Percentiles rank a stretch among this genome's conserved stretches.
Evolutionary conservation across 1,140 invertebrate species (phyloP).

Genomic region (Gryon sp.): DNA sequence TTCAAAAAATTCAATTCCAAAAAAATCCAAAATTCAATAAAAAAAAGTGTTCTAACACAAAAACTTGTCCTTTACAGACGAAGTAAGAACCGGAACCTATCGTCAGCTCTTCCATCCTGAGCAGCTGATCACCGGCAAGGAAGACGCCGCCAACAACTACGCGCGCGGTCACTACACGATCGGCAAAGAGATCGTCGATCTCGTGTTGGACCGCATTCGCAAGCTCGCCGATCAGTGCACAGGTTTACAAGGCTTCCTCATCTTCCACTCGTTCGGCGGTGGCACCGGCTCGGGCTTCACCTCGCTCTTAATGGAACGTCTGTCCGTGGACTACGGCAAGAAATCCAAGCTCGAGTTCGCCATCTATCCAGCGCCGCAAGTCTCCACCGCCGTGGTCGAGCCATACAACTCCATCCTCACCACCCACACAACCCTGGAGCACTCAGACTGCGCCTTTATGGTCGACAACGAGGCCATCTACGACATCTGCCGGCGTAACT

Average conservation of each 20-base stretch:
- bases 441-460: conserved; percentile 84
- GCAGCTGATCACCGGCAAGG: conserved; percentile 86
- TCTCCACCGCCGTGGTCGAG: conserved; percentile 86
- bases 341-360: conserved; percentile 85
- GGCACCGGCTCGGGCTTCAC: conserved; percentile 86
- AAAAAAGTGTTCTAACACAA: too few species aligned
- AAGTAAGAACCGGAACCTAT: conserved; percentile 86
- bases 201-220: conserved; percentile 87
- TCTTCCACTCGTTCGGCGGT: conserved; percentile 88
- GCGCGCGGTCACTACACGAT: conserved; percentile 93
- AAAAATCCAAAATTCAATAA: too few species aligned
- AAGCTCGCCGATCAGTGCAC: conserved; percentile 89
- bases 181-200: conserved; percentile 91
- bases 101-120: conserved; percentile 87
- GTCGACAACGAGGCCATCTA: too few species aligned
- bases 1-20: too few species aligned
- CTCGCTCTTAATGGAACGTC: conserved; percentile 84
- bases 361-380: conserved; percentile 87
- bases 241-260: conserved; percentile 89
- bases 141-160: conserved; percentile 92
- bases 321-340: conserved; percentile 85
- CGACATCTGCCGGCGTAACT: conserved; percentile 83
- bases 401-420: conserved; percentile 81
- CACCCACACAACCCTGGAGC: conserved; percentile 86
- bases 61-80: conserved; percentile 82